phyloP scores from a whole-genome alignment of 35 echinoderm and acorn worm species.

The Diadema setosum region DNA sequence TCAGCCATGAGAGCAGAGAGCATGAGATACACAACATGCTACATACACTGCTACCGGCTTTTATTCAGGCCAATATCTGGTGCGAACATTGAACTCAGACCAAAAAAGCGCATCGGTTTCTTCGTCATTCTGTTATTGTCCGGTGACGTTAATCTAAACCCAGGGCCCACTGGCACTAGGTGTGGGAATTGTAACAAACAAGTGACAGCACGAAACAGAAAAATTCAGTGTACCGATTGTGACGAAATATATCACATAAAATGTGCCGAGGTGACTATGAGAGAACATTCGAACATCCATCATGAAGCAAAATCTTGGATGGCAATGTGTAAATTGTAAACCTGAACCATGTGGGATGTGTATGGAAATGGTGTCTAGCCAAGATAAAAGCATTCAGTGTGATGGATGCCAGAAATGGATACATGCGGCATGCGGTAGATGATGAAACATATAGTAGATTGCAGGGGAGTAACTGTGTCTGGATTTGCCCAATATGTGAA shows the following conservation, averaged over 20 bases:
- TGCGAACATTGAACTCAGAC: background rate
- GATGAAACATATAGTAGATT: background rate
- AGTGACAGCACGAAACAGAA: background rate
- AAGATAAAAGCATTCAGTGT: background rate
- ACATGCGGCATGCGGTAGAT: background rate
- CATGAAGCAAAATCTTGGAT: background rate
- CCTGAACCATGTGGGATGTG: background rate
- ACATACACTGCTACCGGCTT: background rate
- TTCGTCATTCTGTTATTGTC: background rate
- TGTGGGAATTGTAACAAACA: background rate
- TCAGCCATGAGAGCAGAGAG: background rate
- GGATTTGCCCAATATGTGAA: constrained; percentile 8
- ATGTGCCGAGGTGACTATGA: background rate
- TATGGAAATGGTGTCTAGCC: background rate
- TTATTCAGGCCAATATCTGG: background rate
- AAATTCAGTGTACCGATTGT: background rate
- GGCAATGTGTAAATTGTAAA: background rate
- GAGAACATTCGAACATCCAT: background rate
- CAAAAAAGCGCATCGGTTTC: background rate
- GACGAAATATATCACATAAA: background rate
- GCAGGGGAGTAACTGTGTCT: background rate
- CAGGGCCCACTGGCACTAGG: too few species aligned
- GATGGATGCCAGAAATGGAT: background rate
- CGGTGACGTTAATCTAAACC: background rate
- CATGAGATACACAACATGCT: background rate